Evolutionary conservation across 2,797 vertebrate genomes (phyloP), one percentile per base, ranked within the genome.

Genomic region (Perodicticus potto): DNA sequence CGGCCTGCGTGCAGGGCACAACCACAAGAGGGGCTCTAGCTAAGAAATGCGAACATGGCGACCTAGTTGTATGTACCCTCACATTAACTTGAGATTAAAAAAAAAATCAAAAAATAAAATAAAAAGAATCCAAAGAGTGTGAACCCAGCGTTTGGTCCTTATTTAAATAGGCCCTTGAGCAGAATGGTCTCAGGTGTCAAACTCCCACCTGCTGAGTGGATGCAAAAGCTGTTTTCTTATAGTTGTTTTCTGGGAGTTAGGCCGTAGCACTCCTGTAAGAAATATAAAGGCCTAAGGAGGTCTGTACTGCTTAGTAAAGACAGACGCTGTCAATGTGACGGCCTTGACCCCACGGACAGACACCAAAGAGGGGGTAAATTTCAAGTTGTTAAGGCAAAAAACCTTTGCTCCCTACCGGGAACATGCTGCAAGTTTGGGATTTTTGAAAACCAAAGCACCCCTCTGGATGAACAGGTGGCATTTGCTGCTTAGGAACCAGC

Each of bases 291-390:
- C 3, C 8, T 25, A 13, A 19, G 23, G 53, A 2, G 37, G 3
- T 7, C 27, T 19, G 22, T 23, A 34, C 67, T 16, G 22, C 3
- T 67, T 89, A 22, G 67, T 25, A 72, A 19, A 76, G 74, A 65
- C 34, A 55, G 49, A 34, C 4, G 0, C 9, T 37, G 40, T 70
- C 45, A 37, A 43, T 29, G 13, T 0, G 45, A 61, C 17, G 72
- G 11, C 22, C 8, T 0, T 1, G 3, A 4, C 7, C 45, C n/a
- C 40, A 13, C 45, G n/a, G 27, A 19, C 2, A 72, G 5, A 27
- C 17, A 1, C 0, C 0, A 2, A 3, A 5, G 25, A 73, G 19
- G 4, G 7, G 5, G 1, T 0, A 63, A 16, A 6, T 4, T 29
- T 55, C 86, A 17, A 1, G 0, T 14, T 5, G 23, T 37, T 0